Percentiles rank a stretch among this genome's conserved stretches.
Conservation (phyloP, 2,888 invertebrate genomes). For the Rhagonycha fulva region DNA sequence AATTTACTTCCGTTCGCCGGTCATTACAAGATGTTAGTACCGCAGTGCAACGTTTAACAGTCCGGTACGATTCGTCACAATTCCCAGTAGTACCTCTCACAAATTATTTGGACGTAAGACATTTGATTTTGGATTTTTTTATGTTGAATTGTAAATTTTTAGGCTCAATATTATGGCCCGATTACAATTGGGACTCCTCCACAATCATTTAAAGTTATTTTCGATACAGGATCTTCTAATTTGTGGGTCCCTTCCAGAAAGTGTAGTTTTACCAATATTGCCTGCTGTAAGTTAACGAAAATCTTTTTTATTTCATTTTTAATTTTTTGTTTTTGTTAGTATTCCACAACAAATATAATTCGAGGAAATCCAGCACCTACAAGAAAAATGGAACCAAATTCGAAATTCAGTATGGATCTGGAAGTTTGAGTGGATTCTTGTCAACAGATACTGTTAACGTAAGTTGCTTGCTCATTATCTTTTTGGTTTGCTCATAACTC, state of each 20-base stretch:
- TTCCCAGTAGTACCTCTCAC: slow-evolving; percentile 86
- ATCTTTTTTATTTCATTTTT: background rate
- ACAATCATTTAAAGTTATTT: slow-evolving; percentile 92
- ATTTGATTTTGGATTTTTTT: background rate
- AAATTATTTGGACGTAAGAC: slow-evolving; percentile 84
- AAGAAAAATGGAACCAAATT: slow-evolving; percentile 88
- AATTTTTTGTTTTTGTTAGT: slow-evolving; percentile 59
- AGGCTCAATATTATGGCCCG: slow-evolving; percentile 95
- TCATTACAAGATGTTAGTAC: slow-evolving; percentile 80
- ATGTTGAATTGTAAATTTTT: slow-evolving; percentile 33
- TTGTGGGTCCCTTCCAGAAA: slow-evolving; percentile 98
- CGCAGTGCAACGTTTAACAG: slow-evolving; percentile 66
- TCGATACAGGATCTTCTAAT: slow-evolving; percentile 99
- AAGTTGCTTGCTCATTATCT: slow-evolving; percentile 50
- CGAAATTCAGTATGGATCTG: slow-evolving; percentile 93
- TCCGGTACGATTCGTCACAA: slow-evolving; percentile 62
- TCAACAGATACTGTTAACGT: slow-evolving; percentile 88
- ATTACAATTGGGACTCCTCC: slow-evolving; percentile 91
- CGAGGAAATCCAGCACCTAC: slow-evolving; percentile 80
- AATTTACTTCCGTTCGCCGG: slow-evolving; percentile 69
- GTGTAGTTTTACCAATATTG: slow-evolving; percentile 91
- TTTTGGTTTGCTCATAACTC: background rate
- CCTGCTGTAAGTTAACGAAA: slow-evolving; percentile 74
- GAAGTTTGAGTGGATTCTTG: slow-evolving; percentile 93
- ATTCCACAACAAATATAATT: slow-evolving; percentile 95